A percentile compares a stretch with the other conserved stretches of the same genome.
Conservation (phyloP, 2,888 invertebrate genomes). For the Xanthorhoe spadicearia region DNA sequence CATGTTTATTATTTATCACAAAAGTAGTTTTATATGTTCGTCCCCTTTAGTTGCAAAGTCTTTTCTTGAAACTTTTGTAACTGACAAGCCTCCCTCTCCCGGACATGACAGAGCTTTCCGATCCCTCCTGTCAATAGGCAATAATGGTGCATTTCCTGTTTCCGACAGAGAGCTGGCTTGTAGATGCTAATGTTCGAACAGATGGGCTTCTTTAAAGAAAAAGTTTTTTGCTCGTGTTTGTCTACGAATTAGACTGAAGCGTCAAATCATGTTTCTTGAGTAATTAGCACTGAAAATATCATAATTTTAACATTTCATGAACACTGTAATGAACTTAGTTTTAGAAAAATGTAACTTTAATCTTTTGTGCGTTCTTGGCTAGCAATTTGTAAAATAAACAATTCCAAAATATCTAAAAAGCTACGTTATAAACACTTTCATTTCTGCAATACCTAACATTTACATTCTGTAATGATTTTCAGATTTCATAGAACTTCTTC, state of each 20-base stretch:
- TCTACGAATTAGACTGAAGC: too few species aligned
- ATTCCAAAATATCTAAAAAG: too few species aligned
- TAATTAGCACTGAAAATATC: too few species aligned
- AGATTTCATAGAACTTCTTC: neutral
- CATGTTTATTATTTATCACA: too few species aligned
- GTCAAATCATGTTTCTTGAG: too few species aligned
- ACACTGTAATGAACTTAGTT: too few species aligned
- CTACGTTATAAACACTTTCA: too few species aligned
- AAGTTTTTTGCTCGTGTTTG: neutral
- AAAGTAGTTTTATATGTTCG: constrained; percentile 22
- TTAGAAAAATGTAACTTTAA: too few species aligned
- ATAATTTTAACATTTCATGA: too few species aligned
- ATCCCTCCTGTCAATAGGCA: constrained; percentile 59
- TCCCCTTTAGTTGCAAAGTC: constrained; percentile 14
- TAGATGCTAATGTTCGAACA: constrained; percentile 35
- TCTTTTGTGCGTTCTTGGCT: neutral
- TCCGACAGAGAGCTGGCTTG: constrained; percentile 37
- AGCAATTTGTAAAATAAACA: neutral
- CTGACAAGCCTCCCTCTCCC: constrained; percentile 42
- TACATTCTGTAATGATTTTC: neutral
- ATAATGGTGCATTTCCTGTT: constrained; percentile 58
- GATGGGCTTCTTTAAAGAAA: constrained; percentile 6
- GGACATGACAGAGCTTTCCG: constrained; percentile 62
- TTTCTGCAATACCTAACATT: neutral
- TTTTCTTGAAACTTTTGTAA: constrained; percentile 38